Evolutionary conservation across 2,797 vertebrate genomes (phyloP), one percentile per base, ranked within the genome.

Genomic region (Sphaeramia orbicularis): DNA sequence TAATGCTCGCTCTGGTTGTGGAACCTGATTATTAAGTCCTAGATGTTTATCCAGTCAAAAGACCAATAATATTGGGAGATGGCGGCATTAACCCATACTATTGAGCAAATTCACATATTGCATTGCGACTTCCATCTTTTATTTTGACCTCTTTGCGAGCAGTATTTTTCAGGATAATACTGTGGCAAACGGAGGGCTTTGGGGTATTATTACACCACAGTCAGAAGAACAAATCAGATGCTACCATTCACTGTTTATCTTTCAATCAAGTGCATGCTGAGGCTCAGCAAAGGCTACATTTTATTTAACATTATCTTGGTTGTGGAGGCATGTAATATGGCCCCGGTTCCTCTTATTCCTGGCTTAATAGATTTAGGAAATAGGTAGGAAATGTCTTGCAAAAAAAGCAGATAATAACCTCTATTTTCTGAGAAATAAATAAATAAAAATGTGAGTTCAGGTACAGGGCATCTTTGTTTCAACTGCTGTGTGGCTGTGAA

Each of bases 361-460:
- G 2, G 18, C n/a, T 1, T 1, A 2, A 75, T 24, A 27, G 30
- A 49, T 55, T 54, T n/a, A 37, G 21, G 21, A 24, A 61, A 54
- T 24, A 54, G 3, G 30, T 2, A 58, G 64, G 59, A 42, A 0
- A 10, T 21, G 68, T 51, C 54, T 79, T 64, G 32, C 7, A 62
- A 42, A 77, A 44, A 77, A 44, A 71, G 58, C 40, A n/a, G 4
- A 63, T 60, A 56, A 57, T 55, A 71, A 64, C 27, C 41, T 2
- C 14, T 60, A 16, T 71, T 44, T 71, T 78, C 35, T 38, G 42
- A n/a, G 7, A 73, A 56, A 58, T 51, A 77, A 75, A 86, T 56
- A 62, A 71, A 61, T 65, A 74, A 76, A 57, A 18, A 40, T 18
- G 15, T 59, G 65, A 78, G 84, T 88, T 88, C 85, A 87, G 74